phyloP scores from a whole-genome alignment of 2,113 vertebrate genomes.

The Isichthys henryi region DNA sequence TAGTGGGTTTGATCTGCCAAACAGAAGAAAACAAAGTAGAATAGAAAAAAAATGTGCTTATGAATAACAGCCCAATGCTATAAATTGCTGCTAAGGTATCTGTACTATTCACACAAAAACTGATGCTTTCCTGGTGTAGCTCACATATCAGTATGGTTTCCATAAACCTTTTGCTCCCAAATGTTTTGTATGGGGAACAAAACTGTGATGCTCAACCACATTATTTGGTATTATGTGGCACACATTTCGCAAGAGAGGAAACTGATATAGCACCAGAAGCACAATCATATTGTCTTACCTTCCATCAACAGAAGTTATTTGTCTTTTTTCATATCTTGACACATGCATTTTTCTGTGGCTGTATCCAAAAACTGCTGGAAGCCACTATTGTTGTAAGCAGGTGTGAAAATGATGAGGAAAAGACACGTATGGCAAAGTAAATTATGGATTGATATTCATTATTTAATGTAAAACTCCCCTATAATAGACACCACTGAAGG shows the following conservation, averaged over 20 bases:
- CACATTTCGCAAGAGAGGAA: not conserved
- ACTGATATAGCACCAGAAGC: conserved; percentile 18
- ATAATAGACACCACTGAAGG: not conserved
- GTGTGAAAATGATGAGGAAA: not conserved
- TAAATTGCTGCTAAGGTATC: not conserved
- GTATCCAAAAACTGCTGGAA: not conserved
- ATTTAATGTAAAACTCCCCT: not conserved
- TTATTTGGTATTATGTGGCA: not conserved
- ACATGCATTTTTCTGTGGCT: not conserved
- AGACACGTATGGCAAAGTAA: not conserved
- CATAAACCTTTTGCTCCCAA: not conserved
- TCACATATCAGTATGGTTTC: not conserved
- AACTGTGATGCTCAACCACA: not conserved
- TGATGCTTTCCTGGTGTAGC: not conserved
- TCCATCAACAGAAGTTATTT: conserved; percentile 45
- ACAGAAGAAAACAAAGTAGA: not conserved
- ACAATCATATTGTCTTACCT: conserved; percentile 10
- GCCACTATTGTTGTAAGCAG: not conserved
- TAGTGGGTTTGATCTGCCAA: conserved; percentile 14
- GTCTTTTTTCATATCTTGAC: conserved; percentile 24
- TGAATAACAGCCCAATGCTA: not conserved
- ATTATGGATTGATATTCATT: not conserved
- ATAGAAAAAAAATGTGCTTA: not conserved
- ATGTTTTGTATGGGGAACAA: not conserved
- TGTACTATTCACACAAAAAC: not conserved